Base-by-base conservation (phyloP, 2,113 vertebrate genomes). In the Oriolus oriolus region DNA sequence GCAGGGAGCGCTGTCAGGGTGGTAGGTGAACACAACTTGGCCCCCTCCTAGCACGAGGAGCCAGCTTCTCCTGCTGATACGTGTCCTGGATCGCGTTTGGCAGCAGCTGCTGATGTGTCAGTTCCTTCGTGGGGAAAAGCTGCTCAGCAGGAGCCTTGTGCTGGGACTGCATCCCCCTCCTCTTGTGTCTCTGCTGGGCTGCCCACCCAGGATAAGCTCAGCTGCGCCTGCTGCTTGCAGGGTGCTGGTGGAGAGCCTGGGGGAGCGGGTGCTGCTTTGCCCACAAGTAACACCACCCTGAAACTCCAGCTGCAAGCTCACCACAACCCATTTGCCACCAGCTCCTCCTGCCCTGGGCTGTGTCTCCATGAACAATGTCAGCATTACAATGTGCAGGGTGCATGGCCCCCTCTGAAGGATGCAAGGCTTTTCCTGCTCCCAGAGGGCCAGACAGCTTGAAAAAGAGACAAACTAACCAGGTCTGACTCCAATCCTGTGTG, bases 301-400 rank as follows among this genome's bases (percentile, higher is more conserved):
- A 63, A 66, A 66, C 0, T 5, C 18, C 30, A 42, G 8, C 0
- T 59, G 39, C 18, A 81, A 77, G 59, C 1, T 9, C 26, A 57
- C 6, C 69, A n/a, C 0, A 5, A 18, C 4, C 50, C 10, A 12
- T 44, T 30, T 73, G 45, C 68, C 16, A 77, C 41, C 30, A 59
- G 13, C 2, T 70, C 39, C 30, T 59, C 35, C 31, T 33, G 57
- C 8, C 4, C 3, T 24, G 33, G 21, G 23, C 11, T 30, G 45
- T 4, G 7, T 23, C 3, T 5, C 13, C 5, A 2, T 39, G 30
- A 42, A 42, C 35, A 54, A 17, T 1, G 2, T 20, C 59, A 41
- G 7, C 33, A n/a, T 4, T 0, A 0, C 1, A 3, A 45, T 1
- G 1, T 13, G 17, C 31, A 41, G 22, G 17, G 27, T 81, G 12